A percentile compares a stretch with the other conserved stretches of the same genome.
Conservation (phyloP, 2,888 invertebrate genomes). For the Philhelius pedissequus region DNA sequence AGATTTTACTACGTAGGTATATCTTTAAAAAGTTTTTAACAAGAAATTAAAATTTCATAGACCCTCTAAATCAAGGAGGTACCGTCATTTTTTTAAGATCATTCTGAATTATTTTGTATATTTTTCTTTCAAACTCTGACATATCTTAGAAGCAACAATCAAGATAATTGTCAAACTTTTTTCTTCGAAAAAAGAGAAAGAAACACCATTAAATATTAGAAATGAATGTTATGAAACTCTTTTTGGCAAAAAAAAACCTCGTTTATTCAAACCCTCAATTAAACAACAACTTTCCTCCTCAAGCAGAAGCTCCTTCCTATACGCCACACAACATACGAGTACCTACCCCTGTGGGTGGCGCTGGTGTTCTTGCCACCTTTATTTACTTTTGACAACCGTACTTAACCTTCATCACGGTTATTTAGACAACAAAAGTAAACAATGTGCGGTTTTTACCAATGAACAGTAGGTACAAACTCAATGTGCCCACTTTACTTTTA, state of each 20-base stretch:
- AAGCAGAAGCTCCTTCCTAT: not conserved
- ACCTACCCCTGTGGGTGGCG: no score
- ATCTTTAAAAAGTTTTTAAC: not conserved
- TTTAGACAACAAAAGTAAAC: constrained; percentile 24
- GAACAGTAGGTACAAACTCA: constrained; percentile 8
- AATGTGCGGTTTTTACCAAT: constrained; percentile 6
- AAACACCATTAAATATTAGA: not conserved
- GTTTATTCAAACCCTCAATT: not conserved
- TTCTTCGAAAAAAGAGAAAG: not conserved
- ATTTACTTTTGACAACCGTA: constrained; percentile 11
- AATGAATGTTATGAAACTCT: not conserved
- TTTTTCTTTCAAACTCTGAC: not conserved
- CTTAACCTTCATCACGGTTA: constrained; percentile 25
- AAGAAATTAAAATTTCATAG: not conserved
- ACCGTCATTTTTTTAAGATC: not conserved
- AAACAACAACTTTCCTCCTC: not conserved
- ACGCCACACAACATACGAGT: not conserved
- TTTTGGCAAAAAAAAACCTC: not conserved
- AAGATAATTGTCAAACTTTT: not conserved
- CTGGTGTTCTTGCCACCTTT: constrained; percentile 3
- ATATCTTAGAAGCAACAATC: not conserved
- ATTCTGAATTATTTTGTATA: no score
- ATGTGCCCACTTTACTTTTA: constrained; percentile 21
- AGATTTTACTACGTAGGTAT: not conserved
- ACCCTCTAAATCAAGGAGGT: not conserved